Base-by-base conservation (phyloP, 2,888 invertebrate species). In the Dynastes grantii region DNA sequence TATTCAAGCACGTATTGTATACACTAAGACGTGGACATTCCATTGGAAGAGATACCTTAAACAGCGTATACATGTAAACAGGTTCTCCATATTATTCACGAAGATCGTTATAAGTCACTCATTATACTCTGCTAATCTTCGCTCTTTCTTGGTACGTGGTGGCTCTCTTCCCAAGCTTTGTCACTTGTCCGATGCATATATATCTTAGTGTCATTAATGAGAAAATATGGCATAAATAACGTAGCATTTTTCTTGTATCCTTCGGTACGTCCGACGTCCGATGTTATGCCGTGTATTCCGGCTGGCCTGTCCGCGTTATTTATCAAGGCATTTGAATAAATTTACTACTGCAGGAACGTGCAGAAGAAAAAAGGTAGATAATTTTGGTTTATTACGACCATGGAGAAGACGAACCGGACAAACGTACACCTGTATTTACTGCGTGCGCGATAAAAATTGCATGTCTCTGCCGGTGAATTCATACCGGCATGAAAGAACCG, bases 181-280 rank as follows among this genome's bases (percentile, higher is more conserved):
- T 84, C 83, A 84, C 82, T 80, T 80, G 83, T 82, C 83, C 83
- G 80, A 80, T 61, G 73, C 77, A 68, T 79, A 82, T 83, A 83
- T 83, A 83, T 83, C 83, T 84, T 82, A 75, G 82, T 81, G 82
- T 83, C 83, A 83, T 83, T 84, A 84, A 83, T 81, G 83, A 84
- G 83, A 84, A 84, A 84, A 83, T 84, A 83, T 83, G 81, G 82
- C 81, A 84, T 83, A 84, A 83, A 84, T 83, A 83, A 82, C 81
- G 51, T 77, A 67, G 68, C 77, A 77, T 79, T 79, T 79, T 79
- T 79, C 77, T 73, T 40, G 71, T 73, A 71, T 73, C 79, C 77
- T 53, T 64, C 76, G 71, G 63, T 71, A 75, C 77, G 70, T 67
- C 65, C 71, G 64, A 64, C 77, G 77, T 79, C 76, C 76, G 71